Evolutionary conservation across 2,888 invertebrate genomes (phyloP).

Genomic region (Candidula unifasciata): DNA sequence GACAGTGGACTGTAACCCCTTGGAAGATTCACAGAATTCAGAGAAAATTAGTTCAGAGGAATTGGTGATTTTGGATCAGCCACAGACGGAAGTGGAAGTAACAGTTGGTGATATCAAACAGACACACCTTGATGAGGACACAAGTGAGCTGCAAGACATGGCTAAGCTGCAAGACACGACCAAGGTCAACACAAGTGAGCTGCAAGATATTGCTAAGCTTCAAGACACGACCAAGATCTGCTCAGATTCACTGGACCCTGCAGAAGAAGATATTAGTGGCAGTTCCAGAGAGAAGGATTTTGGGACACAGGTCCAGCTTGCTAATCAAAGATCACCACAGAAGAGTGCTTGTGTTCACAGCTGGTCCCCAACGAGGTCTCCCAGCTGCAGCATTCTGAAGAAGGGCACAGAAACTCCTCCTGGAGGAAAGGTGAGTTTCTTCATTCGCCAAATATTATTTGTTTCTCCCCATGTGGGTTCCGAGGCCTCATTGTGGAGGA

Average conservation of each 20-base stretch:
- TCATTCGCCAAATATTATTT: background rate
- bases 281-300: background rate
- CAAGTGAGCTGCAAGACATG: background rate
- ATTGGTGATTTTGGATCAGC: background rate
- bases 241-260: background rate
- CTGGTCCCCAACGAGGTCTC: conserved; percentile 72
- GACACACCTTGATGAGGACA: background rate
- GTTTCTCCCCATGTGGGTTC: background rate
- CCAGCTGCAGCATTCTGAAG: conserved; percentile 74
- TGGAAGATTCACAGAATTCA: no score
- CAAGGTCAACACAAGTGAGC: background rate
- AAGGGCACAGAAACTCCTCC: conserved; percentile 53
- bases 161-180: no score
- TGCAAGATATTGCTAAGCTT: no score
- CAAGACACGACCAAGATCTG: background rate
- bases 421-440: conserved; percentile 28
- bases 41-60: background rate
- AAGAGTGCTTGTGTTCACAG: conserved; percentile 10
- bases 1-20: no score
- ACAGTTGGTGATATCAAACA: background rate
- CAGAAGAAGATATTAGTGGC: background rate
- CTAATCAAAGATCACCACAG: background rate
- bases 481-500: no score
- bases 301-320: background rate
- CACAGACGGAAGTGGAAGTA: background rate